Conservation (phyloP, 2,888 invertebrate genomes). For the Rhaphigaster nebulosa region DNA sequence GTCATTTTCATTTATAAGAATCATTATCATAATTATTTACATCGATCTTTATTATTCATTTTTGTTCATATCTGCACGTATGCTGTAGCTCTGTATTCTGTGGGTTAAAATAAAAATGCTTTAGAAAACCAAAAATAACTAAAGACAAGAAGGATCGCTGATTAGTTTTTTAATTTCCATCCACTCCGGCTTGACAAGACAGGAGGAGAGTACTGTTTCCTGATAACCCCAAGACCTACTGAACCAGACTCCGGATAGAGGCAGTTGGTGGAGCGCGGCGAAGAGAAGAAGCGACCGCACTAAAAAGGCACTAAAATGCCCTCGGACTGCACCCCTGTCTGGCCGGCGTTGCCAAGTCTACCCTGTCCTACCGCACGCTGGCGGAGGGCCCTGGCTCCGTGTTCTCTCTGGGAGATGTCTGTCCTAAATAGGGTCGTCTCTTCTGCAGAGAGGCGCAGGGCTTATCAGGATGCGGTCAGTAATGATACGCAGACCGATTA, state of each 20-base stretch:
- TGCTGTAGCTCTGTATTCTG: neutral
- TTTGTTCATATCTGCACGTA: too few relatives aligned
- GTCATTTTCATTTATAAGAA: too few relatives aligned
- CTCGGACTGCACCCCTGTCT: conserved; percentile 51
- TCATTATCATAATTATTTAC: too few relatives aligned
- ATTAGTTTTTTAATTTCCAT: neutral
- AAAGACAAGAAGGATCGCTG: neutral
- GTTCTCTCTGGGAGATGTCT: neutral
- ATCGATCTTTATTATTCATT: too few relatives aligned
- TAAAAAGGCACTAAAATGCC: conserved; percentile 53
- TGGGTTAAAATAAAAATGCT: neutral
- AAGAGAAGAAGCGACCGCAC: conserved; percentile 40
- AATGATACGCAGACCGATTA: neutral
- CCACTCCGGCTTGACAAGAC: neutral
- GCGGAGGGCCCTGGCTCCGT: neutral
- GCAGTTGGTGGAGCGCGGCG: neutral
- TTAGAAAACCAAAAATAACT: neutral
- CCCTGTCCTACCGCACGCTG: conserved; percentile 19
- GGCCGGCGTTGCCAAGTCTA: conserved; percentile 48
- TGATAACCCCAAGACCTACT: conserved; percentile 7
- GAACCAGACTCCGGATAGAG: neutral
- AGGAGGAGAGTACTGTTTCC: neutral
- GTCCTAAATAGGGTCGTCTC: neutral
- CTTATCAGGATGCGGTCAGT: neutral
- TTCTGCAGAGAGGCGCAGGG: neutral